These are phyloP conservation scores for Pachypeltis micranthus DNA, from an alignment of 1,140 invertebrate genomes.

Conservation along the genomic window DNA sequence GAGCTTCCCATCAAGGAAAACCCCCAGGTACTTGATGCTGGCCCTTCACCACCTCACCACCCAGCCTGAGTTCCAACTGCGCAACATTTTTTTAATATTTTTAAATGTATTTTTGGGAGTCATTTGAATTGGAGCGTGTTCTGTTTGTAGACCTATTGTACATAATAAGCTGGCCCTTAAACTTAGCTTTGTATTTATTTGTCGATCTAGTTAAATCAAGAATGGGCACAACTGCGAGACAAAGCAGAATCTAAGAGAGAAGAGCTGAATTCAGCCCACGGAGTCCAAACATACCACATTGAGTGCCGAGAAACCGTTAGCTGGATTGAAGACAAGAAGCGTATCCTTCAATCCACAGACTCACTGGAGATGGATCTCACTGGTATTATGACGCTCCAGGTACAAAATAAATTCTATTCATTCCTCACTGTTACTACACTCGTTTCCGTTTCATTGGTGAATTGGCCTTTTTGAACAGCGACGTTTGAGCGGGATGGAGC, in stretches of 20 bases:
- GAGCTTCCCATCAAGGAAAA: too few species aligned
- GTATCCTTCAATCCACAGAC: constrained; percentile 85
- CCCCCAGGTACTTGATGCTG: too few species aligned
- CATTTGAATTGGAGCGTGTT: neutral
- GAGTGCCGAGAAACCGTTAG: constrained; percentile 96
- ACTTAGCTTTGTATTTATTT: neutral
- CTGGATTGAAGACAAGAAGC: constrained; percentile 99
- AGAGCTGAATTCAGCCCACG: constrained; percentile 88
- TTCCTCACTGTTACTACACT: neutral
- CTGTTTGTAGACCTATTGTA: neutral
- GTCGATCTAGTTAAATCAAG: constrained; percentile 54
- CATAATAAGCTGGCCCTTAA: neutral
- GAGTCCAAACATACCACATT: constrained; percentile 98
- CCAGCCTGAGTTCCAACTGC: neutral
- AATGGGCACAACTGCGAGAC: constrained; percentile 78
- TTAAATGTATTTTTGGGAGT: neutral
- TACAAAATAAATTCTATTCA: constrained; percentile 11
- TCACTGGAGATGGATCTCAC: constrained; percentile 84
- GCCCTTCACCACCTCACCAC: too few species aligned
- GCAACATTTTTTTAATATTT: neutral
- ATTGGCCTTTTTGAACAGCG: constrained; percentile 44
- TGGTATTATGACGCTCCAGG: constrained; percentile 69
- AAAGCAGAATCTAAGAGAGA: constrained; percentile 87
- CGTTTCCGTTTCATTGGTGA: constrained; percentile 9
- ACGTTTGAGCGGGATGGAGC: constrained; percentile 92